phyloP scores from a whole-genome alignment of 2,888 invertebrate species.

The Biston stratarius region DNA sequence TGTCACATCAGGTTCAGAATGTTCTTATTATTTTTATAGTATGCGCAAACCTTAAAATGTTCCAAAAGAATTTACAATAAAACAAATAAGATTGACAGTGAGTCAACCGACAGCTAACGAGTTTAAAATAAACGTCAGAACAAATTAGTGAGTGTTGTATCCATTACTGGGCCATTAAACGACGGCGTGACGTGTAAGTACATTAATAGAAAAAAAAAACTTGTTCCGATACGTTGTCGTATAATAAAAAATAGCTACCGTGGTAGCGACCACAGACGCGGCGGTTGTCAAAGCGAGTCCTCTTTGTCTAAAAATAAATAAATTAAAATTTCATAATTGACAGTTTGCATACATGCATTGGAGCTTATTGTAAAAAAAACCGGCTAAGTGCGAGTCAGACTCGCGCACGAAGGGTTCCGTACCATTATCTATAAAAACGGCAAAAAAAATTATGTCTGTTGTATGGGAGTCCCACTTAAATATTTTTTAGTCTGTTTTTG shows the following conservation, averaged over 20 bases:
- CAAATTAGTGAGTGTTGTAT: constrained; percentile 57
- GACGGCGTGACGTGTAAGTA: constrained; percentile 44
- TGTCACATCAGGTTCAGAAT: too few species aligned
- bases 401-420: too few species aligned
- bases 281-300: constrained; percentile 3
- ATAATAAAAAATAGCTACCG: neutral
- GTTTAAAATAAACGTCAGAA: constrained; percentile 33
- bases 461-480: too few species aligned
- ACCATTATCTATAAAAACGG: too few species aligned
- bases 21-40: too few species aligned
- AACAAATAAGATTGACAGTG: constrained; percentile 7
- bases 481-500: too few species aligned
- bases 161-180: constrained; percentile 56
- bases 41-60: neutral
- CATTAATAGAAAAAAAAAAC: constrained; percentile 52
- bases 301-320: neutral
- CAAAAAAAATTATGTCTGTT: too few species aligned
- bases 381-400: too few species aligned
- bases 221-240: constrained; percentile 40
- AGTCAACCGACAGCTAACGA: constrained; percentile 33
- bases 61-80: constrained; percentile 4
- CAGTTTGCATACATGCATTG: neutral
- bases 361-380: neutral
- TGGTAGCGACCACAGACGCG: neutral
- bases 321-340: constrained; percentile 6